Evolutionary conservation across 1,140 invertebrate genomes (phyloP), one percentile per base, ranked within the genome.

Genomic region (Coenobita brevimanus): DNA sequence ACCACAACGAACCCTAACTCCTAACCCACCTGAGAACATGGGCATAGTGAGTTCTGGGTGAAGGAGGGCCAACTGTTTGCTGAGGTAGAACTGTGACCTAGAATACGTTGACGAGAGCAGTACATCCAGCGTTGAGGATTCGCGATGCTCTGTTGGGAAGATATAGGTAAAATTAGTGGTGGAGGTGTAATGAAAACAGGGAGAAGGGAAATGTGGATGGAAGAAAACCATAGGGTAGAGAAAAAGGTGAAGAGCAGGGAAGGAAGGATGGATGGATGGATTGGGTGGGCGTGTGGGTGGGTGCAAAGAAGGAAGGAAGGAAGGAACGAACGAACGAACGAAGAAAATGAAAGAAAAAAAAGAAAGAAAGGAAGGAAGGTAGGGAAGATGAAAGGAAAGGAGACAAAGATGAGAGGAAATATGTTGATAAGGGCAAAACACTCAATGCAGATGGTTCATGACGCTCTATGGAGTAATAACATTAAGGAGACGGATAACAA

Each of bases 41-140:
- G 98, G 97, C 98, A 99, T 99, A 13, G 98, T 99, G 0, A 99
- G 94, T 91, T 99, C 98, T 0, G 98, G 97, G 92, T 99, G 98
- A 15, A 99, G 93, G 82, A 97, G 96, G 0, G 98, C 97, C 87
- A 99, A 93, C 92, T 99, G 97, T 82, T 96, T 94, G 0, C 97
- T 98, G 2, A 99, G 94, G 92, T 97, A 97, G 91, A 97, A 95
- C 93, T 99, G 98, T 54, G 97, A 97, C 50, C 97, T 95, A 91
- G 97, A 98, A 93, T 98, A 91, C 1, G 90, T 89, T 3, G 90
- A 87, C 1, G 90, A 89, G 10, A 91, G 82, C 21, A 89, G 79
- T 30, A 89, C 90, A 43, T 91, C 90, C 4, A 91, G 75, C 0
- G 90, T 91, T 0, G 89, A 89, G 4, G 86, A 88, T 46, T 88